Conservation (phyloP, 2,888 invertebrate species). For the Melangyna quadrimaculata region DNA sequence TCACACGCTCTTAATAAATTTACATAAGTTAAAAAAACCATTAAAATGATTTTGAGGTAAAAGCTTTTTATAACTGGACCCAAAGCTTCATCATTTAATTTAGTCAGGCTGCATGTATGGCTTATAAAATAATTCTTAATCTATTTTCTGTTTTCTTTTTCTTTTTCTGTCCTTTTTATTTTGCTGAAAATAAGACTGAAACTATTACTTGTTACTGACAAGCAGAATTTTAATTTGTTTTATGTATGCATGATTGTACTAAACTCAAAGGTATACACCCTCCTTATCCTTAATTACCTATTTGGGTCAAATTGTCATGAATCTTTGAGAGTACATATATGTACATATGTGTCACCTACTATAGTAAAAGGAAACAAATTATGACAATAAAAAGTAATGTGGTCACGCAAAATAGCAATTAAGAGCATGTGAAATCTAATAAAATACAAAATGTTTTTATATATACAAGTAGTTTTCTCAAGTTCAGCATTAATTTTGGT, state of each 20-base stretch:
- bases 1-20: too few species aligned
- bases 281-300: constrained; percentile 1
- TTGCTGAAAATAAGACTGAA: neutral
- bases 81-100: too few species aligned
- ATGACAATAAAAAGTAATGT: constrained; percentile 11
- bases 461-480: neutral
- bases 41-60: too few species aligned
- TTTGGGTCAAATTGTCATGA: constrained; percentile 12
- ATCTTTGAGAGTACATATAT: neutral
- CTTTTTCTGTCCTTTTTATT: neutral
- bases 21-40: too few species aligned
- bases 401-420: constrained; percentile 10
- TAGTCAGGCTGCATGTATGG: too few species aligned
- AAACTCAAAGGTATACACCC: constrained; percentile 6
- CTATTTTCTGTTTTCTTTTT: neutral
- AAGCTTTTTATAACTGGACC: too few species aligned
- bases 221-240: neutral
- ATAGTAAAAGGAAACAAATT: neutral
- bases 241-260: too few species aligned
- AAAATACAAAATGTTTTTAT: neutral
- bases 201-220: neutral
- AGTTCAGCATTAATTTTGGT: constrained; percentile 8
- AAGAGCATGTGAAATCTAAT: neutral
- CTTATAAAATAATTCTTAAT: too few species aligned
- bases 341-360: neutral